Evolutionary conservation across 2,113 vertebrate genomes (phyloP).

Genomic region (Sorex araneus): DNA sequence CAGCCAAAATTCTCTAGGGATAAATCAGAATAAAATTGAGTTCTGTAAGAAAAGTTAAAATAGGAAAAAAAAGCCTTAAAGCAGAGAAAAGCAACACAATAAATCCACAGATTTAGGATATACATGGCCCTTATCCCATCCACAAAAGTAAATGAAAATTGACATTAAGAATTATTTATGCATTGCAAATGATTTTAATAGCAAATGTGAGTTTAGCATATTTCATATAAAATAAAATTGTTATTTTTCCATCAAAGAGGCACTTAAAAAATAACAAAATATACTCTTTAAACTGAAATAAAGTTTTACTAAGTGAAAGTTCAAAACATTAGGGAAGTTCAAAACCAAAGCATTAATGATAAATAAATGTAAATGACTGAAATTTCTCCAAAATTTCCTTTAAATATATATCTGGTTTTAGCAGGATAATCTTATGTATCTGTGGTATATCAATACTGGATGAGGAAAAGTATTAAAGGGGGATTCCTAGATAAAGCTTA

Average conservation of each 20-base stretch:
- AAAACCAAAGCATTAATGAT: neutral
- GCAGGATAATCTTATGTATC: no score
- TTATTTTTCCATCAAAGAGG: neutral
- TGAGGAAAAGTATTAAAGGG: no score
- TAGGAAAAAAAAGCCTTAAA: neutral
- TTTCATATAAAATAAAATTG: constrained; percentile 10
- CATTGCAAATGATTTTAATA: neutral
- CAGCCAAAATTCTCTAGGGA: neutral
- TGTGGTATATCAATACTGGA: no score
- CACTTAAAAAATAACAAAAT: neutral
- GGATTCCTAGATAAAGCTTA: no score
- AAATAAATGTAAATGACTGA: constrained; percentile 16
- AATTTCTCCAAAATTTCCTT: neutral
- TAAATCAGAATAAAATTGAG: neutral
- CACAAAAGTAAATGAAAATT: neutral
- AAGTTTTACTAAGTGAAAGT: neutral
- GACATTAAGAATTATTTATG: neutral
- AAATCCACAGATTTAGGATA: neutral
- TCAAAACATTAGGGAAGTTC: neutral
- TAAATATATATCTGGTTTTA: neutral
- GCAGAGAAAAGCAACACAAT: neutral
- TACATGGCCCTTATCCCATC: neutral
- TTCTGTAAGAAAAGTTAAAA: neutral
- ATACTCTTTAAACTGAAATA: neutral
- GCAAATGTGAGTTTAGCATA: constrained; percentile 30